These are phyloP conservation scores for Nannospalax galili DNA, from an alignment of 2,113 vertebrate genomes.

Conservation along the genomic window DNA sequence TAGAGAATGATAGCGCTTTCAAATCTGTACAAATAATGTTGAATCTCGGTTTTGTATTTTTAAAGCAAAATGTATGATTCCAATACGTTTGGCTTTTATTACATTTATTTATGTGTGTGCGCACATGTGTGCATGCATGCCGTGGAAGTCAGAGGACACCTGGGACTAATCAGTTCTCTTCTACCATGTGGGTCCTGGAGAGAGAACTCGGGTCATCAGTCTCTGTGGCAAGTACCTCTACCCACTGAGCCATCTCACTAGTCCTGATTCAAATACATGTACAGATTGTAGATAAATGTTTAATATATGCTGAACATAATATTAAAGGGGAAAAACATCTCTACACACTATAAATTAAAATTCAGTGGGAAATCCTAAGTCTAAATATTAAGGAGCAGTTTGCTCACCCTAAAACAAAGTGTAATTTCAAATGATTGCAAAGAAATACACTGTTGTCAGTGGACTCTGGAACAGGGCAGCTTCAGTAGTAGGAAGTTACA, in stretches of 20 bases:
- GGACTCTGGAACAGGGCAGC: not conserved
- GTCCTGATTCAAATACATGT: not conserved
- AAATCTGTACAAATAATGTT: not conserved
- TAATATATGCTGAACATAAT: not conserved
- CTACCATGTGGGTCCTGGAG: too few species aligned
- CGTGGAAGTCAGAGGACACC: too few species aligned
- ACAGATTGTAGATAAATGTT: not conserved
- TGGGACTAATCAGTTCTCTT: too few species aligned
- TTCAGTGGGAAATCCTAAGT: not conserved
- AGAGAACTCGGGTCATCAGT: not conserved
- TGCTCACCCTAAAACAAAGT: not conserved
- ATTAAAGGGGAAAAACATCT: constrained; percentile 16
- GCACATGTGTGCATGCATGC: not conserved
- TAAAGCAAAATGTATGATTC: constrained; percentile 15
- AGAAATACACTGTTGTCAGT: not conserved
- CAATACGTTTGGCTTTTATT: not conserved
- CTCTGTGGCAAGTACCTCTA: not conserved
- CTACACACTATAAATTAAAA: not conserved
- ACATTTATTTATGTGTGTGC: too few species aligned
- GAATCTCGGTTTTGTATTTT: constrained; percentile 34
- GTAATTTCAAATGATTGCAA: constrained; percentile 41
- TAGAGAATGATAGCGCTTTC: constrained; percentile 4
- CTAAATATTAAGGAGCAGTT: not conserved
- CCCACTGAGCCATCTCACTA: not conserved
- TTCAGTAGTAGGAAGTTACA: constrained; percentile 5